Conservation (phyloP, 2,113 vertebrate species). For the Cyphomyrus plagiostoma region DNA sequence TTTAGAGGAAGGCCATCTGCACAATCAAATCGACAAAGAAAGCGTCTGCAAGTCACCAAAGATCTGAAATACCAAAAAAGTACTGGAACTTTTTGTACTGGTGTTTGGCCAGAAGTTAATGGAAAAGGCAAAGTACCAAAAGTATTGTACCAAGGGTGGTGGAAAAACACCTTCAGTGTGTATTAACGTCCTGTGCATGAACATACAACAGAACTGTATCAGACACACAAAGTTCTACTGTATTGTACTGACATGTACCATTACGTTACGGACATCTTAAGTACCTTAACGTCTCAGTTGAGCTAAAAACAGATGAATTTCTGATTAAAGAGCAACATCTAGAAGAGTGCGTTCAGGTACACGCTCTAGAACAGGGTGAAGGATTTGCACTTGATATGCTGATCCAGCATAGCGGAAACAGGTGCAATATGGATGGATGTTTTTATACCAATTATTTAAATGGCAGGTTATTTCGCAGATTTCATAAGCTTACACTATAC, state of each 20-base stretch:
- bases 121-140: neutral
- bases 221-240: neutral
- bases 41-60: too few species aligned
- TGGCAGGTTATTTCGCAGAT: neutral
- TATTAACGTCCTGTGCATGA: neutral
- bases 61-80: too few species aligned
- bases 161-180: neutral
- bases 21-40: too few species aligned
- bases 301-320: neutral
- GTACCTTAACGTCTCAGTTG: too few species aligned
- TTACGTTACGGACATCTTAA: neutral
- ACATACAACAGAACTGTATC: neutral
- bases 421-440: neutral
- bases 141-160: neutral
- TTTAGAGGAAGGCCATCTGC: too few species aligned
- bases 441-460: neutral
- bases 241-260: neutral
- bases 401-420: neutral
- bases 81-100: too few species aligned
- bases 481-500: neutral
- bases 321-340: neutral
- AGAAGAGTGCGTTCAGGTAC: neutral
- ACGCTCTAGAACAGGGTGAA: neutral
- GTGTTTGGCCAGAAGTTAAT: too few species aligned
- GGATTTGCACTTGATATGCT: neutral